phyloP scores from a whole-genome alignment of 2,113 vertebrate genomes.

The Pelecanus crispus region DNA sequence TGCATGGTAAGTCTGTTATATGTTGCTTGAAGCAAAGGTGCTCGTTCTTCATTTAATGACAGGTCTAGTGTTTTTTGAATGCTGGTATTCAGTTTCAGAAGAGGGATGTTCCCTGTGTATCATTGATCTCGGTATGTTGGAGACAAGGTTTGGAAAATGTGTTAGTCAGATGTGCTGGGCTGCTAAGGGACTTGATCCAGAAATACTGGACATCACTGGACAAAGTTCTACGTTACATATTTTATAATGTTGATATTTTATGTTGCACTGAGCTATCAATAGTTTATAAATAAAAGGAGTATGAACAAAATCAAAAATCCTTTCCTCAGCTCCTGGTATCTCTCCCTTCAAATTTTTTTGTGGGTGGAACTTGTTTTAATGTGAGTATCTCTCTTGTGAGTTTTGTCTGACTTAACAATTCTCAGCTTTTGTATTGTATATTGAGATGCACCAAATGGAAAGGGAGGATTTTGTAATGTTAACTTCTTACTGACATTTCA shows the following conservation, averaged over 20 bases:
- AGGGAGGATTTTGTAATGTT: not conserved
- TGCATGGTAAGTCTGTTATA: not conserved
- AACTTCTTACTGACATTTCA: not conserved
- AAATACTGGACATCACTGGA: not conserved
- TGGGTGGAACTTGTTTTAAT: not conserved
- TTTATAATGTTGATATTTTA: not conserved
- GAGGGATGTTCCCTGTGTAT: not conserved
- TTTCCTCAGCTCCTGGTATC: not conserved
- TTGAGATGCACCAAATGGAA: not conserved
- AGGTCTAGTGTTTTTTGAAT: not conserved
- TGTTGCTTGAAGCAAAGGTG: not conserved
- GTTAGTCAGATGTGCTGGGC: not conserved
- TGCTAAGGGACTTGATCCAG: not conserved
- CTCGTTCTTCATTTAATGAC: not conserved
- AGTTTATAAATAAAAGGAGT: not conserved
- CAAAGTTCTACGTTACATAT: not conserved
- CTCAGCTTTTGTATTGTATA: not conserved
- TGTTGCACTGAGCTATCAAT: not conserved
- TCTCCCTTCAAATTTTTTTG: not conserved
- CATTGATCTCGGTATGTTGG: not conserved
- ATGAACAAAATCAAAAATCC: not conserved
- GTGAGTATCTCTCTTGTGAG: not conserved
- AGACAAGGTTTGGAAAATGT: not conserved
- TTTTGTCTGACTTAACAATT: not conserved
- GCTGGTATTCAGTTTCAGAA: not conserved